Conservation (phyloP, 2,113 vertebrate genomes). For the Ondatra zibethicus region DNA sequence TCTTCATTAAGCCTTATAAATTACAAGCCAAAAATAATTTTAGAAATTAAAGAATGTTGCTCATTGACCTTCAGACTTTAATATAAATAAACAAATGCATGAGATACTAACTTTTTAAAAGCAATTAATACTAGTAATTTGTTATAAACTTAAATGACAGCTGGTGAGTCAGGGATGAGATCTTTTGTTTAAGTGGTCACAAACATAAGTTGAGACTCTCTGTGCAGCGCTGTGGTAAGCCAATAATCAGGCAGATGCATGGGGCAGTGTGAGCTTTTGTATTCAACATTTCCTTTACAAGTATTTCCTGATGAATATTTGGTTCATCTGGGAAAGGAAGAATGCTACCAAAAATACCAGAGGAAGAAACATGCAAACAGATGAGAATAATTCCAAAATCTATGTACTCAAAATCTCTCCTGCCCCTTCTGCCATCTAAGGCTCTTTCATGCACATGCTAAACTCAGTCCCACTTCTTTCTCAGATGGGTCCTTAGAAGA, state of each 20-base stretch:
- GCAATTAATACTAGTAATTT: background rate
- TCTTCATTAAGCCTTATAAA: background rate
- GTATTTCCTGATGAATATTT: slow-evolving; percentile 23
- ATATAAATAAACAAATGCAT: background rate
- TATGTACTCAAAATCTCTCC: background rate
- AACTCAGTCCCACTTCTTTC: background rate
- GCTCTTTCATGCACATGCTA: background rate
- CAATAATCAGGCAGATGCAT: background rate
- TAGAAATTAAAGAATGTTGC: background rate
- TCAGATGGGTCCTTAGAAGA: background rate
- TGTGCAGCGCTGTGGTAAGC: too few relatives aligned
- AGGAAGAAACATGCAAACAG: background rate
- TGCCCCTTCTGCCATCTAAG: background rate
- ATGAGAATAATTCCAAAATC: background rate
- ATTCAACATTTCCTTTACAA: background rate
- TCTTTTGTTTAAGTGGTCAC: background rate
- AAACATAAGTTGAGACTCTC: background rate
- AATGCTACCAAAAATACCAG: background rate
- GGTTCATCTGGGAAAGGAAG: background rate
- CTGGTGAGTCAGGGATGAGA: background rate
- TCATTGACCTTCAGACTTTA: background rate
- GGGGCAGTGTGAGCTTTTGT: background rate
- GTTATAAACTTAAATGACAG: slow-evolving; percentile 11
- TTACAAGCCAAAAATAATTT: slow-evolving; percentile 19
- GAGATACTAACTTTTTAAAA: background rate